phyloP scores from a whole-genome alignment of 2,888 invertebrate genomes.

The Latrodectus hesperus region DNA sequence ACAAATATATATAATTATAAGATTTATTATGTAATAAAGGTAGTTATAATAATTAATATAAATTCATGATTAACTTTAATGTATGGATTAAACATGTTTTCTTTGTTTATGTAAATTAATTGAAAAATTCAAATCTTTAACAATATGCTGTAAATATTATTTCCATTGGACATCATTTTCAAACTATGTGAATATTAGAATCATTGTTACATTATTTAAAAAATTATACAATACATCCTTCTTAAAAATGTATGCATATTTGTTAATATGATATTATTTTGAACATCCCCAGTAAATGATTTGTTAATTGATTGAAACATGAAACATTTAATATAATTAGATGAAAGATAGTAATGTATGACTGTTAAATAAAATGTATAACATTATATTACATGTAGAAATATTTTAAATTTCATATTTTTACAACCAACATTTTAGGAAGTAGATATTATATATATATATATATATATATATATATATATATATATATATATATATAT shows the following conservation, averaged over 20 bases:
- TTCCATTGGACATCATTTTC: neutral
- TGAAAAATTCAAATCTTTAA: neutral
- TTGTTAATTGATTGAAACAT: too few relatives aligned
- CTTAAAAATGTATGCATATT: conserved; percentile 29
- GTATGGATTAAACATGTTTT: too few relatives aligned
- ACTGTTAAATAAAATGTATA: conserved; percentile 19
- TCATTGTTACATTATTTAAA: conserved; percentile 17
- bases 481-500: too few relatives aligned
- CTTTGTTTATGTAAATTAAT: neutral
- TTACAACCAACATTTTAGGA: conserved; percentile 46
- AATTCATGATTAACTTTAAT: too few relatives aligned
- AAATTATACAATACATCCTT: neutral
- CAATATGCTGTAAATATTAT: neutral
- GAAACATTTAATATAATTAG: conserved; percentile 6
- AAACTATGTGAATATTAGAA: neutral
- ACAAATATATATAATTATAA: too few relatives aligned
- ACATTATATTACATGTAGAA: conserved; percentile 43
- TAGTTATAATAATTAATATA: neutral
- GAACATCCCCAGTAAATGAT: conserved; percentile 43
- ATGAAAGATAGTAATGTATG: conserved; percentile 26
- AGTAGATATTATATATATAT: conserved; percentile 31
- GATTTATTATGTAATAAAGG: too few relatives aligned
- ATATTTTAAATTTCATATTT: conserved; percentile 65
- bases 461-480: too few relatives aligned
- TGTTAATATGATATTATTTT: conserved; percentile 16